phyloP scores from a whole-genome alignment of 2,797 vertebrate genomes.

The Poecilia velifera region DNA sequence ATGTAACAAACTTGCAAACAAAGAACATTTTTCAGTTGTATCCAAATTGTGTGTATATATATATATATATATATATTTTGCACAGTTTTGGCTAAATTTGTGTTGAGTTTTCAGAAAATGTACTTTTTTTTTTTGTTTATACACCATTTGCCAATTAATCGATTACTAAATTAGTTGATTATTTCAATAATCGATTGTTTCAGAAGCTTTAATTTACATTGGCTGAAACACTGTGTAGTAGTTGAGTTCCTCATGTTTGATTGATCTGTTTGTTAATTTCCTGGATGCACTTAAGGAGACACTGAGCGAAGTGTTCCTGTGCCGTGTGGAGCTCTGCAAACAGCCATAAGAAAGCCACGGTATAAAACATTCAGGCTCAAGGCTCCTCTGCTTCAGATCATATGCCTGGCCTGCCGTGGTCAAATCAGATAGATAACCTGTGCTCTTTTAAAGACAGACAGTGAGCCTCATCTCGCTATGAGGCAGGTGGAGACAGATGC shows the following conservation, averaged over 20 bases:
- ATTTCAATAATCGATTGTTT: too few species aligned
- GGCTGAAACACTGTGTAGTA: background rate
- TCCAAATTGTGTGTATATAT: too few species aligned
- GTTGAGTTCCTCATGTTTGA: conserved; percentile 12
- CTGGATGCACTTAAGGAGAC: conserved; percentile 29
- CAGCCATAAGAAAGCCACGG: conserved; percentile 41
- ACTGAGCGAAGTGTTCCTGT: conserved; percentile 14
- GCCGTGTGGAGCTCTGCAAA: conserved; percentile 19
- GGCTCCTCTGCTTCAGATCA: conserved; percentile 70
- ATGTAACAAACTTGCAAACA: too few species aligned
- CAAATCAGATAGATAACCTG: conserved; percentile 80
- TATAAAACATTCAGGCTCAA: conserved; percentile 74
- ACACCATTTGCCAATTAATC: too few species aligned
- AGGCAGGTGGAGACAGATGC: conserved; percentile 75
- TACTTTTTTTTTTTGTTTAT: too few species aligned
- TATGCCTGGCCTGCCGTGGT: conserved; percentile 57
- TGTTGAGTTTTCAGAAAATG: too few species aligned
- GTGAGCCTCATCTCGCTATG: conserved; percentile 66
- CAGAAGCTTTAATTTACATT: background rate
- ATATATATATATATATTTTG: too few species aligned
- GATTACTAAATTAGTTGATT: too few species aligned
- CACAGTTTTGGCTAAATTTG: too few species aligned
- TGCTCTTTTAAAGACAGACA: conserved; percentile 73
- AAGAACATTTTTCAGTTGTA: too few species aligned
- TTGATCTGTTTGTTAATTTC: conserved; percentile 24